Conservation (phyloP, 2,113 vertebrate species). For the Pseudopodoces humilis region DNA sequence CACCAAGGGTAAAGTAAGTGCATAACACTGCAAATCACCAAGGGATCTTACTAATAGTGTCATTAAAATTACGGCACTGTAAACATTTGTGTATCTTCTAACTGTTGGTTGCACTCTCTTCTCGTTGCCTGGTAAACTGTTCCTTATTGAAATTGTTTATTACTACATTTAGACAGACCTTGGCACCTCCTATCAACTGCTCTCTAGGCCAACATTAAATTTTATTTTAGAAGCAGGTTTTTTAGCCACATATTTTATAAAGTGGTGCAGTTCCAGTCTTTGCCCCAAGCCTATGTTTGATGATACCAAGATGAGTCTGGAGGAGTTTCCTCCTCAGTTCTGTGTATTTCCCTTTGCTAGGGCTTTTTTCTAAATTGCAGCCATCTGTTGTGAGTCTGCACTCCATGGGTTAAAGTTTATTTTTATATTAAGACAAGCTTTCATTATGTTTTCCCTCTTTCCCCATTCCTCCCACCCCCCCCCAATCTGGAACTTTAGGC, state of each 20-base stretch:
- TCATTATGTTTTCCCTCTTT: conserved; percentile 39
- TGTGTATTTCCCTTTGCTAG: not conserved
- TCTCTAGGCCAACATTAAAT: not conserved
- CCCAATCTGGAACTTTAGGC: conserved; percentile 24
- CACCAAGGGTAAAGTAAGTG: not conserved
- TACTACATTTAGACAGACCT: not conserved
- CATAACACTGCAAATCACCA: not conserved
- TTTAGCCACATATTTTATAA: not conserved
- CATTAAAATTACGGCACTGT: not conserved
- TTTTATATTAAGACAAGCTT: conserved; percentile 63
- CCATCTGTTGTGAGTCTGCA: not conserved
- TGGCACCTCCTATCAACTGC: not conserved
- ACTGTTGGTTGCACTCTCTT: not conserved
- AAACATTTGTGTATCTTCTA: not conserved
- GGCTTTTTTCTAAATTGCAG: not conserved
- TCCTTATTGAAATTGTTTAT: not conserved
- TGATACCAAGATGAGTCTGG: not conserved
- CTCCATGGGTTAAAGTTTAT: conserved; percentile 50
- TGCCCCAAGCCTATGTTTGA: not conserved
- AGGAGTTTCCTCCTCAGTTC: not conserved
- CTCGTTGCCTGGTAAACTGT: not conserved
- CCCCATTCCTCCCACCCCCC: not conserved
- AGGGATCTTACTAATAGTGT: not conserved
- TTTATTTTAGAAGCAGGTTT: not conserved
- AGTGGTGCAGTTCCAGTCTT: not conserved